Base-by-base conservation (phyloP, 2,113 vertebrate genomes). In the Prunella fulvescens region DNA sequence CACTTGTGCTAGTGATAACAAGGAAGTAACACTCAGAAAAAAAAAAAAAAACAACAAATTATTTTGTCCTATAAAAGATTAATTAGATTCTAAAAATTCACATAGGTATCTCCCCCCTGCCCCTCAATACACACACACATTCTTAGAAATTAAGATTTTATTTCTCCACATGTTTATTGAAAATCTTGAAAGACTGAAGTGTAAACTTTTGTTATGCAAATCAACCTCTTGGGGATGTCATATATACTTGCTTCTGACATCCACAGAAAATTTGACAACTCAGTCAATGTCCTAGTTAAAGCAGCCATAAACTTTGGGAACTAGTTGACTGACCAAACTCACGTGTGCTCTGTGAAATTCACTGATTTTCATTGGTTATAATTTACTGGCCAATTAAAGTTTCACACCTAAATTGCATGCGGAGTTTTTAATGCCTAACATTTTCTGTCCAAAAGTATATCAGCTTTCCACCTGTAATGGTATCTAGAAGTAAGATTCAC, bases 81-180 rank as follows among this genome's bases (percentile, higher is more conserved):
- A 74, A 25, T 45, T 76, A 12, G 6, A 19, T 47, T 45, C 24
- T 8, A 60, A 72, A 83, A 86, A 39, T 7, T 18, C 24, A 31
- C 5, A 11, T 12, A 18, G 8, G 2, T 40, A 25, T 17, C 9
- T 40, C 7, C 10, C 4, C 9, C 16, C 3, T 24, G 9, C 8
- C 6, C 5, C 7, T 13, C n/a, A 18, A 40, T 6, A 35, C 8
- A 53, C 11, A 53, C 5, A 47, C 6, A 24, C 4, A 31, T 76
- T 48, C 25, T 51, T 80, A 47, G 7, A 83, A 72, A 88, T 64
- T 12, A 71, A 50, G 17, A 31, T 80, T 60, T 76, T 71, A 31
- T 67, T 91, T 66, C 8, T 69, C 13, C 3, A 1, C 2, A 40
- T 26, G n/a, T 67, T 37, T 86, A 9, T 50, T 61, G n/a, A 66